These are phyloP conservation scores for Macrobrachium nipponense DNA, from an alignment of 1,140 invertebrate genomes.

Conservation along the genomic window DNA sequence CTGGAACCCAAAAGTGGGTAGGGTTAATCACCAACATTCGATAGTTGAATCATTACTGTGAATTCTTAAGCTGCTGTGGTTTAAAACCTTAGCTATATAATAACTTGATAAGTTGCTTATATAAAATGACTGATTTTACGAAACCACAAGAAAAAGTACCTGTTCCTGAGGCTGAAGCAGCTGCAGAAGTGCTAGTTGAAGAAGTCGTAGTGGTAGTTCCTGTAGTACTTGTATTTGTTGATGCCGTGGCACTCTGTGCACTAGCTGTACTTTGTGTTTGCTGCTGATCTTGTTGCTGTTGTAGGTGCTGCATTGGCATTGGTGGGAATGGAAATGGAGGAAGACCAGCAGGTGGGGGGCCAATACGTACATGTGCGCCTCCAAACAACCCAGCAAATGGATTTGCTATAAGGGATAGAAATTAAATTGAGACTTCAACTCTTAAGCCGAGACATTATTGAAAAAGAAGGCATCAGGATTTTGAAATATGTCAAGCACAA, in stretches of 20 bases:
- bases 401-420: slow-evolving; percentile 36
- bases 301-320: slow-evolving; percentile 62
- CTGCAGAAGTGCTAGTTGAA: slow-evolving; percentile 35
- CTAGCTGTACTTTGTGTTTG: neutral
- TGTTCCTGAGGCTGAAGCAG: slow-evolving; percentile 37
- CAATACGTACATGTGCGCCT: slow-evolving; percentile 37
- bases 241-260: neutral
- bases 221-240: slow-evolving; percentile 20
- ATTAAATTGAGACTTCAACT: neutral
- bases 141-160: neutral
- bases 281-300: slow-evolving; percentile 52
- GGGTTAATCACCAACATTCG: no score
- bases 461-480: neutral
- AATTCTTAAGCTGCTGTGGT: no score
- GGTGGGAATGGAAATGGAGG: slow-evolving; percentile 67
- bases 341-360: slow-evolving; percentile 62
- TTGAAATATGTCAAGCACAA: neutral
- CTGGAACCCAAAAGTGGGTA: no score
- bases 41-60: no score
- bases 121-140: neutral
- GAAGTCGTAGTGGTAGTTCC: slow-evolving; percentile 50
- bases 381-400: slow-evolving; percentile 51
- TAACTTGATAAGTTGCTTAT: no score
- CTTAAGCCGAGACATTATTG: neutral
- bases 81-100: no score